Percentiles rank a stretch among this genome's conserved stretches.
These are phyloP conservation scores for Lucilia sericata DNA, from an alignment of 1,140 invertebrate species.

Conservation along the genomic window DNA sequence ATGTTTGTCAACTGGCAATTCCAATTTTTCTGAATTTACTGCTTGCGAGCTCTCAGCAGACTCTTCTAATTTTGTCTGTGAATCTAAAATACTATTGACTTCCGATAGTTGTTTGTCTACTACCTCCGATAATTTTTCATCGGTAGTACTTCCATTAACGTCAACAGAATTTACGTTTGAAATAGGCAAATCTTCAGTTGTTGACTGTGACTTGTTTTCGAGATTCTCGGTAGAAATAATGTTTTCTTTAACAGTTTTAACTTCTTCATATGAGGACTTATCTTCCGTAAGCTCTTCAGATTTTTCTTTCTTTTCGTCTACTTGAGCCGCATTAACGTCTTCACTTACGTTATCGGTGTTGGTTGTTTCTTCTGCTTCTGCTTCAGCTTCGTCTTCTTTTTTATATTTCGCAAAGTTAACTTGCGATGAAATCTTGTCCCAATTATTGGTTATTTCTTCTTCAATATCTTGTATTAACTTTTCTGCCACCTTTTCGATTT, in stretches of 20 bases:
- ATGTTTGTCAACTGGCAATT: background rate
- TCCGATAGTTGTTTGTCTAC: constrained; percentile 63
- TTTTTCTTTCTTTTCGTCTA: background rate
- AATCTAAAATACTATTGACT: constrained; percentile 63
- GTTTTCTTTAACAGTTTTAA: no score
- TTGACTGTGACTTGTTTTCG: background rate
- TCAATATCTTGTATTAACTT: constrained; percentile 31
- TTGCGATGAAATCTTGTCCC: background rate
- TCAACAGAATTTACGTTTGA: background rate
- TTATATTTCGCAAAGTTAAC: background rate
- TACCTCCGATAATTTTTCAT: constrained; percentile 50
- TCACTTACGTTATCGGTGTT: background rate
- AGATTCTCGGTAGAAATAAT: no score
- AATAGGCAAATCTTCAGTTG: background rate
- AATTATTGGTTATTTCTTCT: constrained; percentile 5
- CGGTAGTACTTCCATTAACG: background rate
- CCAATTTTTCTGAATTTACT: background rate
- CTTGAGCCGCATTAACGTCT: background rate
- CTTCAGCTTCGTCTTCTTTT: constrained; percentile 52
- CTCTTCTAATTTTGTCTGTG: background rate
- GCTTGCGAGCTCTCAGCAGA: no score
- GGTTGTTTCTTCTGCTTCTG: constrained; percentile 42
- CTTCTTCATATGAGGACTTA: no score
- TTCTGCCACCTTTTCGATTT: constrained; percentile 1
- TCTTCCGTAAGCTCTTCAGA: background rate